Base-by-base conservation (phyloP, 2,797 vertebrate genomes). In the Erpetoichthys calabaricus region DNA sequence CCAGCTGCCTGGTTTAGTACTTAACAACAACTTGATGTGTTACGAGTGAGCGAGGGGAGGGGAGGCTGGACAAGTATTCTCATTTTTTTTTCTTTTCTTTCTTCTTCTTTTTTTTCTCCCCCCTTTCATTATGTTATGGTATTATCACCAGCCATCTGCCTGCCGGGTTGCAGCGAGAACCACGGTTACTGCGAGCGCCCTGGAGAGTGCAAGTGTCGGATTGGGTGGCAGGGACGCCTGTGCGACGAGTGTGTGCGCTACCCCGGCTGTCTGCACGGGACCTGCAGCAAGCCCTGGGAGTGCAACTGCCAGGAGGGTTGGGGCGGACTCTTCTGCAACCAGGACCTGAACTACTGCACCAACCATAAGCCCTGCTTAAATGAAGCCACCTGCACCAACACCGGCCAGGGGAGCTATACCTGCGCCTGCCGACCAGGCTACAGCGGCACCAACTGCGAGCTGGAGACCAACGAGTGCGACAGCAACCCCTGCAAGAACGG, bases 261-360 rank as follows among this genome's bases (percentile, higher is more conserved):
- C 70, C 89, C 88, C 0, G 82, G 80, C 56, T 91, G 89, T 59
- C 7, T 84, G 8, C 86, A 89, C 3, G 89, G 89, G 50, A 85
- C 83, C 58, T 89, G 88, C 70, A 64, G 60, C 43, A 76, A 79
- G 67, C 86, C 86, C 0, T 89, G 85, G 80, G 78, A 89, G 68
- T 91, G 89, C 74, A 70, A 76, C 72, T 91, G 89, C 68, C 79
- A 75, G 62, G 88, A 91, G 58, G 89, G 89, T 9, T 91, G 89
- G 89, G 89, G 89, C 0, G 89, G 89, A 3, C 83, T 90, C 56
- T 86, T 83, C 74, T 91, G 89, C 45, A 65, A 89, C 76, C 75
- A 87, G 77, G 89, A 91, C 57, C 77, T 90, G 57, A 90, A 91
- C 76, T 91, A 88, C 76, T 95, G 91, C 76, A 89, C 88, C 64